Evolutionary conservation across 2,113 vertebrate species (phyloP).

Genomic region (Ptilorrhoa leucosticta): DNA sequence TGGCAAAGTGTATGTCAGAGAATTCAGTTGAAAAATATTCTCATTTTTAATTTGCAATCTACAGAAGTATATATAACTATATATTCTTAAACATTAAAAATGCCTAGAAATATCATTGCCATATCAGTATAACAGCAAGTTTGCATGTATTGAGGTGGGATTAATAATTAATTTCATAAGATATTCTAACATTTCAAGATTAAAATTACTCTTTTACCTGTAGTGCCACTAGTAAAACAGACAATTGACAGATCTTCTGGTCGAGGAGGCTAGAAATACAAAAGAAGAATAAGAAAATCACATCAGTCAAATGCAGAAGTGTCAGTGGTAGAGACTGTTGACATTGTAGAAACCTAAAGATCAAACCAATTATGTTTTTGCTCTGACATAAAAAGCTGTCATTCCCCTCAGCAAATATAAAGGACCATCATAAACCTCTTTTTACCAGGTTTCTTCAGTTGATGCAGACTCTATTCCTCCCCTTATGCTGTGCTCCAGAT

Average conservation of each 20-base stretch:
- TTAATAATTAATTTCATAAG: not conserved
- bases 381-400: not conserved
- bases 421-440: not conserved
- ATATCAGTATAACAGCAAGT: not conserved
- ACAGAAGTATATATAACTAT: not conserved
- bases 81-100: not conserved
- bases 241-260: constrained; percentile 93
- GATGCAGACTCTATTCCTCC: not conserved
- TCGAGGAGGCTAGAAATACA: constrained; percentile 79
- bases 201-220: constrained; percentile 75
- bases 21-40: not conserved
- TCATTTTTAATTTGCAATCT: not conserved
- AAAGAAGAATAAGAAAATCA: constrained; percentile 12
- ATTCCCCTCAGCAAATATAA: not conserved
- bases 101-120: not conserved
- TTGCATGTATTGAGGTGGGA: not conserved
- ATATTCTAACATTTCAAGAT: not conserved
- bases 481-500: not conserved
- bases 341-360: not conserved
- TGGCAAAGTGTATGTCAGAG: not conserved
- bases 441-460: not conserved
- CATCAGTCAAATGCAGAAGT: not conserved
- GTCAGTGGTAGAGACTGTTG: not conserved
- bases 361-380: not conserved
- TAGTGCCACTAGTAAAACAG: constrained; percentile 94